phyloP scores from a whole-genome alignment of 2,797 vertebrate genomes.

The Hozukius guyotensis region DNA sequence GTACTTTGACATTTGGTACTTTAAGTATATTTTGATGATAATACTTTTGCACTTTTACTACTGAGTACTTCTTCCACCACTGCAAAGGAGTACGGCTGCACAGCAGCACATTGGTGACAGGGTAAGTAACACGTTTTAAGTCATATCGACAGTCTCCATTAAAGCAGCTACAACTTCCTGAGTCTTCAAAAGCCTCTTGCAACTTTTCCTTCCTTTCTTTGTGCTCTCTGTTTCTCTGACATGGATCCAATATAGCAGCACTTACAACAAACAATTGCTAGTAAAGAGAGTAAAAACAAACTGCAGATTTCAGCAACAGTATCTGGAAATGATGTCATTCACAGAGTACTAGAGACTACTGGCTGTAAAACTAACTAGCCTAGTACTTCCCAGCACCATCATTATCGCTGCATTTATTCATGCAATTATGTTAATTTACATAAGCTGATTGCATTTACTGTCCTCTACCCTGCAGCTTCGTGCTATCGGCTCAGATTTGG shows the following conservation, averaged over 20 bases:
- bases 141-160: conserved; percentile 34
- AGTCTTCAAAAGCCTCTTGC: conserved; percentile 38
- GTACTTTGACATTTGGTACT: neutral
- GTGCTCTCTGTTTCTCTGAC: conserved; percentile 32
- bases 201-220: conserved; percentile 75
- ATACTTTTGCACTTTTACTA: neutral
- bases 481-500: neutral
- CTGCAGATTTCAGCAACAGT: neutral
- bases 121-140: neutral
- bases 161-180: conserved; percentile 64
- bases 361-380: neutral
- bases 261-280: conserved; percentile 2
- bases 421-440: neutral
- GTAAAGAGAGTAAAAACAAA: neutral
- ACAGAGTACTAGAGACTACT: neutral
- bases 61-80: neutral
- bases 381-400: neutral
- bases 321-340: neutral
- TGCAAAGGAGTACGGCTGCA: neutral
- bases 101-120: neutral
- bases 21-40: neutral
- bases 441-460: neutral
- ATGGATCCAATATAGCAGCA: neutral
- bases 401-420: neutral
- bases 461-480: neutral